These are phyloP conservation scores for Helicorthomorpha holstii DNA, from an alignment of 1,140 invertebrate genomes.

Conservation along the genomic window DNA sequence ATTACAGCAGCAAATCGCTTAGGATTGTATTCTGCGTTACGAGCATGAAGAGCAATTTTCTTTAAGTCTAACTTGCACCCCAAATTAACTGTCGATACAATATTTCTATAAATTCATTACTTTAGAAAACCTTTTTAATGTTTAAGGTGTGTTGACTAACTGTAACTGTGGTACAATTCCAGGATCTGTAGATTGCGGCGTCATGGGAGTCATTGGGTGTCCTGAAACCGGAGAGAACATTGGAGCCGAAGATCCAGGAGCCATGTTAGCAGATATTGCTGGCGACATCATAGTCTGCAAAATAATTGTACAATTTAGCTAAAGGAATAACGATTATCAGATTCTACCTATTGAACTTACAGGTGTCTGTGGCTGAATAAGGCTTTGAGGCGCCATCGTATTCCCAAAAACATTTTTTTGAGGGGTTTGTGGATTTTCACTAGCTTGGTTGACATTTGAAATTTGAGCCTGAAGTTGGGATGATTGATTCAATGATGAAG, in stretches of 20 bases:
- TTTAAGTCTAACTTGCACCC: constrained; percentile 90
- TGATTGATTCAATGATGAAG: constrained; percentile 33
- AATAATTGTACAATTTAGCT: constrained; percentile 25
- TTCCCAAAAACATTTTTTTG: constrained; percentile 21
- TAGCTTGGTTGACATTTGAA: constrained; percentile 23
- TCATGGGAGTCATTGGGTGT: constrained; percentile 79
- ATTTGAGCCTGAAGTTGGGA: constrained; percentile 32
- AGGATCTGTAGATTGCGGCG: constrained; percentile 81
- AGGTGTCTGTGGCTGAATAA: constrained; percentile 76
- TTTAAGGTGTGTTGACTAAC: constrained; percentile 36
- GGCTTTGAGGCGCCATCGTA: constrained; percentile 41
- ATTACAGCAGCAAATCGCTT: constrained; percentile 99
- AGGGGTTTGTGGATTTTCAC: constrained; percentile 26
- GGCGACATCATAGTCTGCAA: constrained; percentile 73
- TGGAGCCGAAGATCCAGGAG: constrained; percentile 24
- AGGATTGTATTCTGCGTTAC: constrained; percentile 99
- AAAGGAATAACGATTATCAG: constrained; percentile 11
- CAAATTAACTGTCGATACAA: constrained; percentile 95
- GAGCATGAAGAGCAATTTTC: constrained; percentile 93
- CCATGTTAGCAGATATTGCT: constrained; percentile 19
- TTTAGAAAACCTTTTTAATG: constrained; percentile 6
- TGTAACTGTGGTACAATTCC: constrained; percentile 86
- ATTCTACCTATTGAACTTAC: constrained; percentile 29
- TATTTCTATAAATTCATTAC: constrained; percentile 45
- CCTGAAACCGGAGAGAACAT: constrained; percentile 48